Evolutionary conservation across 1,140 invertebrate species (phyloP).

Genomic region (Brachionus manjavacas): DNA sequence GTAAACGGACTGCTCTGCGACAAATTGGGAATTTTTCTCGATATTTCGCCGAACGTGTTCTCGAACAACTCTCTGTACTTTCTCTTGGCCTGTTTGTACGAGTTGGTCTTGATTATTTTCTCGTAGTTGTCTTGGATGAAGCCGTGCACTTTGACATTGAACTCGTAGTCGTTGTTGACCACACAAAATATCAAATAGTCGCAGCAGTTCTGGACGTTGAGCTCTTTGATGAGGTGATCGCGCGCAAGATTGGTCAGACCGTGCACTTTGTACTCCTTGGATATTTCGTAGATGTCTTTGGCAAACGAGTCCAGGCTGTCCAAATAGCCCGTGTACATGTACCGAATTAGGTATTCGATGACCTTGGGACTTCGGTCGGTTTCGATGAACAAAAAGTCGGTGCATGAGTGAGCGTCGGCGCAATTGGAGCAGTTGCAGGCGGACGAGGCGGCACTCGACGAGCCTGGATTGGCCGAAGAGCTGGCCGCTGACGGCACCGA

Average conservation of each 20-base stretch:
- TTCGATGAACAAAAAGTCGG: slow-evolving; percentile 21
- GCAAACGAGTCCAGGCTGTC: slow-evolving; percentile 17
- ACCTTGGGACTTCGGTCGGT: slow-evolving; percentile 30
- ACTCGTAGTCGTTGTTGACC: slow-evolving; percentile 35
- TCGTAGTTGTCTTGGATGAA: slow-evolving; percentile 40
- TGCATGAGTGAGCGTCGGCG: background rate
- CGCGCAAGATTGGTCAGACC: slow-evolving; percentile 33
- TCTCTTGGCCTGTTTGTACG: slow-evolving; percentile 28
- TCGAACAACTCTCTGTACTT: slow-evolving; percentile 38
- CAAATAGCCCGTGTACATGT: slow-evolving; percentile 40
- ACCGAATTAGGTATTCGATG: slow-evolving; percentile 25
- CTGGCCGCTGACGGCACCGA: background rate
- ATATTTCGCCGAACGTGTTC: slow-evolving; percentile 38
- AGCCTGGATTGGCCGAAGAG: background rate
- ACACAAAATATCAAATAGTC: slow-evolving; percentile 42
- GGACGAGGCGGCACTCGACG: background rate
- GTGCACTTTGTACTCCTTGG: slow-evolving; percentile 42
- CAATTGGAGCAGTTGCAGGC: background rate
- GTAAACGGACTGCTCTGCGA: background rate
- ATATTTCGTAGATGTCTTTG: slow-evolving; percentile 39
- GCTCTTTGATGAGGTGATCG: slow-evolving; percentile 32
- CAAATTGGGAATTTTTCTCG: background rate
- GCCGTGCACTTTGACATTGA: background rate
- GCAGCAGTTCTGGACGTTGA: slow-evolving; percentile 34
- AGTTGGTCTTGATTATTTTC: slow-evolving; percentile 16